phyloP scores from a whole-genome alignment of 2,113 vertebrate species.

The Craseonycteris thonglongyai region DNA sequence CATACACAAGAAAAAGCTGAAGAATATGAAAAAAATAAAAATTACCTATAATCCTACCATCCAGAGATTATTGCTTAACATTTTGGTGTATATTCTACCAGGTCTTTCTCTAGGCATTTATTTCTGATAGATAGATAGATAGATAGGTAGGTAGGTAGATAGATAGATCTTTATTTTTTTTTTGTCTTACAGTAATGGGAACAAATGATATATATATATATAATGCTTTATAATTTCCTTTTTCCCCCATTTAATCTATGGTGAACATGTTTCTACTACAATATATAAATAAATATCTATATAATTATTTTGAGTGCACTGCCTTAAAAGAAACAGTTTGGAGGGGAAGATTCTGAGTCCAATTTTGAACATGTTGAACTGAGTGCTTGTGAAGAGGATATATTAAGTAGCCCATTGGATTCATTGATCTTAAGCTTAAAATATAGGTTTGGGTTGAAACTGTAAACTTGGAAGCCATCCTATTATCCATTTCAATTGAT shows the following conservation, averaged over 20 bases:
- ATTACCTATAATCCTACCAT: neutral
- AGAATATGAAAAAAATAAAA: neutral
- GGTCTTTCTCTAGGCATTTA: neutral
- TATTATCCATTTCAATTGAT: neutral
- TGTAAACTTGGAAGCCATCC: neutral
- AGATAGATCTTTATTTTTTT: too few relatives aligned
- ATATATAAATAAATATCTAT: neutral
- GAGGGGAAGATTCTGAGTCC: neutral
- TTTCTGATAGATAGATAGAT: too few relatives aligned
- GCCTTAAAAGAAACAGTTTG: neutral
- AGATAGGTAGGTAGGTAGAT: too few relatives aligned
- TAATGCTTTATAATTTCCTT: neutral
- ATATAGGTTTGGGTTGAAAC: neutral
- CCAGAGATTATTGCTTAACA: neutral
- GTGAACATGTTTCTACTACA: neutral
- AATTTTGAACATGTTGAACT: neutral
- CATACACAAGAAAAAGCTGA: too few relatives aligned
- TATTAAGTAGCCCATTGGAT: neutral
- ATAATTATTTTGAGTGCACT: constrained; percentile 21
- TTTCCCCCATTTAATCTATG: neutral
- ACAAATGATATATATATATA: neutral
- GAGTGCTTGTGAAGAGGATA: neutral
- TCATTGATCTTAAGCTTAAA: neutral
- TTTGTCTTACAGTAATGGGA: neutral
- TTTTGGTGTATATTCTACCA: neutral